These are phyloP conservation scores for Microcebus lehilahytsara DNA, from an alignment of 2,113 vertebrate species.

Conservation along the genomic window DNA sequence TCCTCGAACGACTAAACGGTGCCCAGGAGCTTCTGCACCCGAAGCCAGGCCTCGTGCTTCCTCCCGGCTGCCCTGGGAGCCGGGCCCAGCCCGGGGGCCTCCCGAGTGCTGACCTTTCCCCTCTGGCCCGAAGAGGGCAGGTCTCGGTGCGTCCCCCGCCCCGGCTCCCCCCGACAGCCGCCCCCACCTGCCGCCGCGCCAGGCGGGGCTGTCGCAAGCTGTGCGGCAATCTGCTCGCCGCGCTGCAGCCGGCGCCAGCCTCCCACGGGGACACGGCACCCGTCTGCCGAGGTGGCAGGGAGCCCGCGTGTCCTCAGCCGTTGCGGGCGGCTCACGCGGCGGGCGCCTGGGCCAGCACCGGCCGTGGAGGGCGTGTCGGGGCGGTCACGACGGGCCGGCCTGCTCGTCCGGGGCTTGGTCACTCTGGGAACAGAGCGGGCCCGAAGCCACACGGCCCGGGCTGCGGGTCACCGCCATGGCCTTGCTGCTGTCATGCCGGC, in stretches of 20 bases:
- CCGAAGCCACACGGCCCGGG: not conserved
- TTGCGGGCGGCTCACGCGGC: not conserved
- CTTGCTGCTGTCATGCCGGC: not conserved
- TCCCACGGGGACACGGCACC: not conserved
- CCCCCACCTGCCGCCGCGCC: not conserved
- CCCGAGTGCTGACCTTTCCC: not conserved
- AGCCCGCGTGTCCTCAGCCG: fast-evolving
- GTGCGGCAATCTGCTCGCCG: slow-evolving; percentile 4
- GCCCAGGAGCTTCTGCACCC: not conserved
- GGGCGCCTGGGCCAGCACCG: not conserved
- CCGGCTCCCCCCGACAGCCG: not conserved
- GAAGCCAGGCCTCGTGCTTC: not conserved
- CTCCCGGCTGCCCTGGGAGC: not conserved
- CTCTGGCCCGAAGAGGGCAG: not conserved
- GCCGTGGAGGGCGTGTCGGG: not conserved
- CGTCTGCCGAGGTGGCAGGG: not conserved
- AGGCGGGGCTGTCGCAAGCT: not conserved
- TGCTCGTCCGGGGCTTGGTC: not conserved
- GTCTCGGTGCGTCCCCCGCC: not conserved
- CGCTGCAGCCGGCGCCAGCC: not conserved
- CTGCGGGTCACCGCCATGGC: not conserved
- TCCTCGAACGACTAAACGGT: not conserved
- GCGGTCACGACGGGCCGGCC: fast-evolving
- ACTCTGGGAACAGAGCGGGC: not conserved
- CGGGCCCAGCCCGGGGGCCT: too few relatives aligned